Conservation (phyloP, 2,888 invertebrate genomes). For the Electrophaes corylata region DNA sequence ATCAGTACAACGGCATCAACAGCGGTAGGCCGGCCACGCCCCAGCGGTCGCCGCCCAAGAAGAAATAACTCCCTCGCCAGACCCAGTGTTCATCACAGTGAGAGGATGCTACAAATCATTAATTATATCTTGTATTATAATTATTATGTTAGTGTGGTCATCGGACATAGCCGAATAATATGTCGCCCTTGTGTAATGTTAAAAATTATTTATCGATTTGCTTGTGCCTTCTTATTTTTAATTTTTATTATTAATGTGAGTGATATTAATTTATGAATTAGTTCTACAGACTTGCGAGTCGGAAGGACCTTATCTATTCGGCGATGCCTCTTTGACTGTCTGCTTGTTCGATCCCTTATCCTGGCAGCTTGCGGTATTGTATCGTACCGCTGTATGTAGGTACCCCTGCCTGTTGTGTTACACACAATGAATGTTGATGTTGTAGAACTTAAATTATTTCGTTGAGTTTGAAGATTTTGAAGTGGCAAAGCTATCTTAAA, state of each 20-base stretch:
- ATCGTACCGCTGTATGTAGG: slow-evolving; percentile 38
- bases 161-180: slow-evolving; percentile 75
- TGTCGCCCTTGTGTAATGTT: slow-evolving; percentile 62
- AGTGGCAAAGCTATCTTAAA: slow-evolving; percentile 69
- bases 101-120: slow-evolving; percentile 82
- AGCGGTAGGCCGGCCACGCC: slow-evolving; percentile 94
- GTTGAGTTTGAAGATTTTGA: slow-evolving; percentile 64
- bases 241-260: slow-evolving; percentile 75
- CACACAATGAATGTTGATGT: slow-evolving; percentile 65
- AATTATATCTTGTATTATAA: slow-evolving; percentile 81
- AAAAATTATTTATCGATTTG: slow-evolving; percentile 79
- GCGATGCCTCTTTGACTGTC: slow-evolving; percentile 69
- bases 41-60: slow-evolving; percentile 89
- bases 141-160: slow-evolving; percentile 75
- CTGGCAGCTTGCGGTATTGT: slow-evolving; percentile 58
- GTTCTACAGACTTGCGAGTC: slow-evolving; percentile 67
- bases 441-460: slow-evolving; percentile 65
- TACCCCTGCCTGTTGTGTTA: slow-evolving; percentile 57
- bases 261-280: slow-evolving; percentile 82
- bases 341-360: slow-evolving; percentile 74
- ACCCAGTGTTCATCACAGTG: slow-evolving; percentile 82
- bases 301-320: slow-evolving; percentile 68
- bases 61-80: slow-evolving; percentile 87
- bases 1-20: slow-evolving; percentile 96
- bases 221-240: slow-evolving; percentile 82